A percentile compares a stretch with the other conserved stretches of the same genome.
These are phyloP conservation scores for Lycaon pictus DNA, from an alignment of 2,113 vertebrate species.

Conservation along the genomic window DNA sequence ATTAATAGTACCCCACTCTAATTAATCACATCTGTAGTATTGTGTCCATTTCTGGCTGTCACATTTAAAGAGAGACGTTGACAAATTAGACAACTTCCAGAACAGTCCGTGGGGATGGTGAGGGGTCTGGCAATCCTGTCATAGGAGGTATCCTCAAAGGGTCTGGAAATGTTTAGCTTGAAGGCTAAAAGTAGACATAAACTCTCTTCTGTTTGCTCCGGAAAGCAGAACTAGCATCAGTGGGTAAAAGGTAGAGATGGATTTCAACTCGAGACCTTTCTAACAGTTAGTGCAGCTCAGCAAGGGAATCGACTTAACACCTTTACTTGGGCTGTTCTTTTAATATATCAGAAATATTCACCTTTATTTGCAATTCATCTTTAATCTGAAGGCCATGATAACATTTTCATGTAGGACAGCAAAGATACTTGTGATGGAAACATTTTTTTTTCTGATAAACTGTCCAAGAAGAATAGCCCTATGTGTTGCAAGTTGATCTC, in stretches of 20 bases:
- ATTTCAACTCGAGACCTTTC: constrained; percentile 38
- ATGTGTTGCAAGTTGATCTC: constrained; percentile 28
- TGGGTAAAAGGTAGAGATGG: constrained; percentile 16
- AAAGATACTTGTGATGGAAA: not conserved
- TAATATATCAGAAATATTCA: constrained; percentile 23
- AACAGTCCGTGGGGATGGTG: not conserved
- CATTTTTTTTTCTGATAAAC: constrained; percentile 16
- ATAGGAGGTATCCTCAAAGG: constrained; percentile 46
- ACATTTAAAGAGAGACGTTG: constrained; percentile 68
- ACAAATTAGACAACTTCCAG: constrained; percentile 78
- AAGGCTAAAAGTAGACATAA: constrained; percentile 21
- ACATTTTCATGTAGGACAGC: not conserved
- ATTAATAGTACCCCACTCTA: constrained; percentile 64
- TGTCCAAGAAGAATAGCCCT: constrained; percentile 1
- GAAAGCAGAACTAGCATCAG: not conserved
- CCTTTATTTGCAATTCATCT: constrained; percentile 29
- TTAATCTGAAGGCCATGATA: constrained; percentile 48
- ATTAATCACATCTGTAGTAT: constrained; percentile 64
- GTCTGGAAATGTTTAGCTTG: constrained; percentile 61
- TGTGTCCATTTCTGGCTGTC: constrained; percentile 66
- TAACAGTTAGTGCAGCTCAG: not conserved
- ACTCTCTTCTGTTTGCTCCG: constrained; percentile 32
- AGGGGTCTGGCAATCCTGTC: constrained; percentile 40
- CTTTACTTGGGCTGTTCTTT: not conserved
- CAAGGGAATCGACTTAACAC: not conserved